These are phyloP conservation scores for Dendrocincla tyrannina DNA, from an alignment of 2,797 vertebrate species.

Conservation along the genomic window DNA sequence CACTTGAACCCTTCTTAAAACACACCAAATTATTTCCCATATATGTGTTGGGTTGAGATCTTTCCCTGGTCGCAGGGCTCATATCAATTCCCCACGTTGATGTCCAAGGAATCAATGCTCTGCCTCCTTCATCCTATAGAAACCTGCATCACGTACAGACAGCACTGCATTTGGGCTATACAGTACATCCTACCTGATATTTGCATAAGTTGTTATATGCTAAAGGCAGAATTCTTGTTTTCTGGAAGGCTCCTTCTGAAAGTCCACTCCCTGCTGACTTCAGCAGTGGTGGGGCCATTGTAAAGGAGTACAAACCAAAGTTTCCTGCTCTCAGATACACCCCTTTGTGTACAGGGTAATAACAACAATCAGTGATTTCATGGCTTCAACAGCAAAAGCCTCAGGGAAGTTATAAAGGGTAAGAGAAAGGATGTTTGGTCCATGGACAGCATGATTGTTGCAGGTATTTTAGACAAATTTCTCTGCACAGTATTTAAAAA, in stretches of 20 bases:
- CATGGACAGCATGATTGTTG: neutral
- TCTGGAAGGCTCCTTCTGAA: neutral
- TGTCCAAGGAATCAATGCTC: neutral
- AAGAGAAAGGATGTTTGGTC: neutral
- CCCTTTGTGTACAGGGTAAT: neutral
- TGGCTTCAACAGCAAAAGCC: neutral
- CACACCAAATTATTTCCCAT: neutral
- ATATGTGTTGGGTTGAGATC: neutral
- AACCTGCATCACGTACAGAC: neutral
- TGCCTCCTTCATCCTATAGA: neutral
- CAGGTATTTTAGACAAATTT: neutral
- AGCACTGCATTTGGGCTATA: neutral
- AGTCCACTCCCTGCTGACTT: neutral
- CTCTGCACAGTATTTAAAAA: neutral
- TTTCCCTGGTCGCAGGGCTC: neutral
- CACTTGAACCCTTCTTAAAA: neutral
- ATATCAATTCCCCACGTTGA: neutral
- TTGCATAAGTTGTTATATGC: neutral
- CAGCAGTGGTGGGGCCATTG: rapidly evolving
- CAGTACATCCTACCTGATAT: neutral
- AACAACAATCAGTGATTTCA: neutral
- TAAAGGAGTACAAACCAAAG: neutral
- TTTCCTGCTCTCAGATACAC: neutral
- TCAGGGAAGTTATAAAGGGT: neutral
- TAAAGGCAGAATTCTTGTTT: neutral